These are phyloP conservation scores for Sus cebifrons DNA, from an alignment of 2,797 vertebrate genomes.

Conservation along the genomic window DNA sequence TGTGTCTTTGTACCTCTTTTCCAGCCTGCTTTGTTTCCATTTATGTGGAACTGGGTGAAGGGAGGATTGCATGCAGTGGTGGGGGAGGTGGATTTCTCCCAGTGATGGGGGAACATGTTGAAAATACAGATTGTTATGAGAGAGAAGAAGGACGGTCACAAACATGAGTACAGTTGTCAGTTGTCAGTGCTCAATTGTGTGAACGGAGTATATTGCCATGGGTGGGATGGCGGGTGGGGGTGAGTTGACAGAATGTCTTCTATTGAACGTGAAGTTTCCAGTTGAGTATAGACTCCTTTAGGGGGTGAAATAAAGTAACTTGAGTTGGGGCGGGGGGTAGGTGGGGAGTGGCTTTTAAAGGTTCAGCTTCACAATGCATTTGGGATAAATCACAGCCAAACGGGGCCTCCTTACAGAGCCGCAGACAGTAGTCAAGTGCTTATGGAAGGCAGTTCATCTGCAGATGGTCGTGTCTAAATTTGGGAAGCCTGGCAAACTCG, in stretches of 20 bases:
- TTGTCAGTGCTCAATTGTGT: constrained; percentile 16
- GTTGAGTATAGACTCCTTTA: background rate
- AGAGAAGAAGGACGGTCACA: constrained; percentile 9
- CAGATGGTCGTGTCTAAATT: constrained; percentile 74
- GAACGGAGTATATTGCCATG: background rate
- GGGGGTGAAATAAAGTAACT: background rate
- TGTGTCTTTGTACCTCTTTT: background rate
- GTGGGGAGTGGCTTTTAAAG: constrained; percentile 1
- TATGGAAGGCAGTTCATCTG: constrained; percentile 26
- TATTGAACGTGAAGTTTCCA: background rate
- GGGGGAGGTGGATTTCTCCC: background rate
- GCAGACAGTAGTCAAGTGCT: background rate
- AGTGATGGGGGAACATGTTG: background rate
- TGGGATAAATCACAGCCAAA: constrained; percentile 23
- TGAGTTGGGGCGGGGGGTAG: background rate
- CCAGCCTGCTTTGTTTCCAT: constrained; percentile 28
- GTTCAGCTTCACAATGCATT: background rate
- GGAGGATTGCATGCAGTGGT: background rate
- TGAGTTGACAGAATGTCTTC: constrained; percentile 37
- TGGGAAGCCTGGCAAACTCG: constrained; percentile 60
- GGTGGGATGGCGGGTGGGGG: too few species aligned
- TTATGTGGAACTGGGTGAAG: background rate
- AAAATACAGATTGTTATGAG: constrained; percentile 29
- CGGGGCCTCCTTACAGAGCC: background rate
- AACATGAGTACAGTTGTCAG: background rate